phyloP scores from a whole-genome alignment of 2,113 vertebrate genomes.

The Hylia prasina region DNA sequence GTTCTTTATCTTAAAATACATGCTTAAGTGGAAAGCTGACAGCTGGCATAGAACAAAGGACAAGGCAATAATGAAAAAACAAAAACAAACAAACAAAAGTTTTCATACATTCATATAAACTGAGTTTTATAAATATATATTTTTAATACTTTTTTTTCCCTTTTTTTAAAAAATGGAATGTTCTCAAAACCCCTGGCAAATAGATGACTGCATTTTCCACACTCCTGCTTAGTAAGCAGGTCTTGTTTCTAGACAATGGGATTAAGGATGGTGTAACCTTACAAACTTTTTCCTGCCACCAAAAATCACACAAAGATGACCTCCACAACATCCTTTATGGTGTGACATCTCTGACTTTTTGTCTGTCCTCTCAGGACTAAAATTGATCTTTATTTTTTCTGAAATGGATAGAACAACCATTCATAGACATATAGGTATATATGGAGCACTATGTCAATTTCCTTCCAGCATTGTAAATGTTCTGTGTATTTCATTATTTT shows the following conservation, averaged over 20 bases:
- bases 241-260: neutral
- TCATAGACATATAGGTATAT: neutral
- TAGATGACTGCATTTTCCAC: neutral
- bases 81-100: fast-evolving
- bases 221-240: neutral
- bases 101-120: neutral
- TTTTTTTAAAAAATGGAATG: neutral
- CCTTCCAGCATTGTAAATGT: neutral
- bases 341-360: neutral
- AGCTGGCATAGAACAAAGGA: neutral
- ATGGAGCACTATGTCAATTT: neutral
- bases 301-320: neutral
- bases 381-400: neutral
- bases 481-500: neutral
- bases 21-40: neutral
- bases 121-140: neutral
- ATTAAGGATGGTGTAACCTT: neutral
- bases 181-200: neutral
- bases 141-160: neutral
- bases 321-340: fast-evolving
- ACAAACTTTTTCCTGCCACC: neutral
- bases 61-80: neutral
- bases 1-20: neutral
- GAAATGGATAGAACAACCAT: neutral
- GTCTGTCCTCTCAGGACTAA: neutral